Evolutionary conservation across 2,888 invertebrate genomes (phyloP).

Genomic region (Xanthorhoe spadicearia): DNA sequence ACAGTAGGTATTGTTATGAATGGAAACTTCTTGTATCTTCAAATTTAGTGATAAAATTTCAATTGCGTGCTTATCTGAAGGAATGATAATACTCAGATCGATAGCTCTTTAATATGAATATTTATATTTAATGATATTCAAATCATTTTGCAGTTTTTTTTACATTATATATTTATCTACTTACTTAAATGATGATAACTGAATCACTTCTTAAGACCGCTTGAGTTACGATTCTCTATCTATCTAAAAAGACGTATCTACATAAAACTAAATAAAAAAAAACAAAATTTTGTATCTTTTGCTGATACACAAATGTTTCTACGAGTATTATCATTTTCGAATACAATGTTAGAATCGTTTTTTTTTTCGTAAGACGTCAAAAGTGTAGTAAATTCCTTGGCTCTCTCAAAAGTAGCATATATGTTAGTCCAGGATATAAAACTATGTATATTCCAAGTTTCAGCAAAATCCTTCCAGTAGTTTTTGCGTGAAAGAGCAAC

Average conservation of each 20-base stretch:
- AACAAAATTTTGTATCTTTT: no score
- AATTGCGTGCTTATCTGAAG: conserved; percentile 45
- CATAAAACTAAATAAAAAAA: no score
- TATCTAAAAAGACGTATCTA: no score
- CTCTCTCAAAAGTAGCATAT: no score
- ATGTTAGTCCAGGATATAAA: no score
- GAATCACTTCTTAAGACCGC: background rate
- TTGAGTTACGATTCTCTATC: background rate
- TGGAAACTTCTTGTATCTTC: conserved; percentile 52
- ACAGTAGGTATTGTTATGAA: conserved; percentile 47
- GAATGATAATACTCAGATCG: conserved; percentile 32
- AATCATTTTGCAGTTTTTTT: background rate
- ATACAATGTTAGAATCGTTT: no score
- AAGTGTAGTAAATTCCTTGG: background rate
- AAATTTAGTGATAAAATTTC: conserved; percentile 45
- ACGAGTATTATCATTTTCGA: no score
- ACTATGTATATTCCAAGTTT: no score
- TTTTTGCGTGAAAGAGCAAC: no score
- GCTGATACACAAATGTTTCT: no score
- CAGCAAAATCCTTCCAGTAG: no score
- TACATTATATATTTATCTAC: background rate
- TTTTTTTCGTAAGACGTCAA: no score
- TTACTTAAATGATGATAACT: background rate
- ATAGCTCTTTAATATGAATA: conserved; percentile 15
- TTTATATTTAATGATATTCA: conserved; percentile 1